Evolutionary conservation across 2,888 invertebrate genomes (phyloP), one percentile per base, ranked within the genome.

Genomic region (Lepas anatifera): DNA sequence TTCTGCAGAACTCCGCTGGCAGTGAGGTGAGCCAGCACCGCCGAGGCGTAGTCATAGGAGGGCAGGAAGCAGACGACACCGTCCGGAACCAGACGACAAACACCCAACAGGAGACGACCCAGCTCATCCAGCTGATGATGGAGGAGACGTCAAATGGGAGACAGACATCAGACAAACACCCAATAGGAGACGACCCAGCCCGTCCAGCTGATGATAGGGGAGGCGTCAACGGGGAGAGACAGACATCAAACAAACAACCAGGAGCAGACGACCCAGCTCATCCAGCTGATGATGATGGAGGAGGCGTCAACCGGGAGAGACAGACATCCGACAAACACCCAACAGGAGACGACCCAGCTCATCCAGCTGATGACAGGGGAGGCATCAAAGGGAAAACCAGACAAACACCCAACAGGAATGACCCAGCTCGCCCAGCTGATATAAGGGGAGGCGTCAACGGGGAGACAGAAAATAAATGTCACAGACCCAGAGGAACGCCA

Each of bases 41-140:
- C 79, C 69, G 87, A 84, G 79, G 95, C 91, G 78, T 93, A 95
- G 25, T 90, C 89, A 77, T 98, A 98, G 0, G 95, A 96, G 0
- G 95, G 90, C 73, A 98, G 86, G 80, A 99, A 99, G 75, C 91
- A 89, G 0, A 99, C 92, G 3, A 97, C 84, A 0, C 99, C 99
- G 0, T 92, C 95, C 0, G 91, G 92, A 18, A 96, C 86, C 66
- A 89, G 82, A 75, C 86, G 87, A 76, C 89, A 89, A 11, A 70
- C 18, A 78, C 95, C 91, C 73, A 86, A 80, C 32, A 97, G 78
- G 16, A 90, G 82, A 74, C 89, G 84, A 0, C 89, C 86, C 0
- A 91, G 80, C 82, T 91, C 91, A 73, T 86, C 85, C n/a, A 93
- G 78, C 90, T 91, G 82, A 72, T 73, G 71, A 41, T 16, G 16